Conservation (phyloP, 2,888 invertebrate species). For the Trichopoda pennipes region DNA sequence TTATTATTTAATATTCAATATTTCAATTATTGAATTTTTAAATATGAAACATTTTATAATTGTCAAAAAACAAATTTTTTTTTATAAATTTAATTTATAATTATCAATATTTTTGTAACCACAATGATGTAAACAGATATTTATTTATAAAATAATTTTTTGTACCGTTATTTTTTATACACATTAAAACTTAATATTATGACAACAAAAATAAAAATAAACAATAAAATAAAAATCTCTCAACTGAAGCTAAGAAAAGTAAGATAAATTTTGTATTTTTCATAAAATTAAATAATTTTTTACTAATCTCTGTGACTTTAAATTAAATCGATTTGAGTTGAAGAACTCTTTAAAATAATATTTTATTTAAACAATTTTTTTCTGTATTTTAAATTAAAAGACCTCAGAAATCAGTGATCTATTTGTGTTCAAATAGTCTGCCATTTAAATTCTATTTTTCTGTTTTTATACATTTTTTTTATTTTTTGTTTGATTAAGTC, state of each 20-base stretch:
- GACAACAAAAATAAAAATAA: background rate
- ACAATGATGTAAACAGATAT: background rate
- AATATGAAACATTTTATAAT: too few species aligned
- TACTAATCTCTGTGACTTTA: background rate
- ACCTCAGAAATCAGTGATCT: constrained; percentile 6
- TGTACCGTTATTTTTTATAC: constrained; percentile 39
- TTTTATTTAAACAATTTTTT: background rate
- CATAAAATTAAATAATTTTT: background rate
- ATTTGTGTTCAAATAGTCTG: constrained; percentile 67
- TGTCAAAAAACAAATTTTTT: too few species aligned
- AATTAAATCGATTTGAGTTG: background rate
- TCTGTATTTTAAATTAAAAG: background rate
- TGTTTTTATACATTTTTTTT: constrained; percentile 17
- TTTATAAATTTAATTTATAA: too few species aligned
- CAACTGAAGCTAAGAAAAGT: background rate
- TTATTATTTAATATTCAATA: too few species aligned
- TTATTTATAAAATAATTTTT: background rate
- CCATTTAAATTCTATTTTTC: constrained; percentile 39
- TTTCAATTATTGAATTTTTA: too few species aligned
- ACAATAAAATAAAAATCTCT: background rate
- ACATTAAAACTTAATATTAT: constrained; percentile 20
- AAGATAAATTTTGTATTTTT: constrained; percentile 10
- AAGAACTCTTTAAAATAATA: background rate
- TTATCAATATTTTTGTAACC: too few species aligned
- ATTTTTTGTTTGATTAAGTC: constrained; percentile 23